Evolutionary conservation across 2,113 vertebrate species (phyloP), one percentile per base, ranked within the genome.

Genomic region (Pleuronectes platessa): DNA sequence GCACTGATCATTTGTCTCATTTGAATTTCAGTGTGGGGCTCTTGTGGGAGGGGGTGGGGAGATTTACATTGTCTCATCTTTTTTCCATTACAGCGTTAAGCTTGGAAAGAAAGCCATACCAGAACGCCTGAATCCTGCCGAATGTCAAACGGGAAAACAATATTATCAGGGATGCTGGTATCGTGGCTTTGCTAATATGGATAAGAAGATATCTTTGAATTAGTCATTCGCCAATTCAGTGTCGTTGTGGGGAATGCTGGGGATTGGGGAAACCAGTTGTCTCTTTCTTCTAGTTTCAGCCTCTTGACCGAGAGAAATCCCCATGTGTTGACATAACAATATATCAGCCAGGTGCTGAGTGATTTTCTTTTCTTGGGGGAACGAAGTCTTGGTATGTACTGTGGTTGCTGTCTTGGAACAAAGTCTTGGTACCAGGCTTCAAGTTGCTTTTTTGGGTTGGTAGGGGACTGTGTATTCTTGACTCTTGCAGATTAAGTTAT

Each of bases 361-460:
- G 96, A 94, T 96, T 97, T 98, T 97, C 96, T 97, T 98, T 98
- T 97, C 95, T 95, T 97, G 95, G 93, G 87, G 94, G 94, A 97
- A 97, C 95, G 96, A 92, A 1, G 15, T 18, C 0, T 23, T 20
- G n/a, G n/a, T 86, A 31, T 51, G 24, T 24, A 24, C 1, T 24
- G 24, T 1, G 24, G 24, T 24, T 24, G 24, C 1, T 24, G 24
- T 24, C 24, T 24, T 24, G 1, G 1, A 24, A 24, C 24, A 24
- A 2, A 24, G 2, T 24, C 24, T 24, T 24, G 24, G 24, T 24
- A 24, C 24, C 24, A 24, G 24, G 24, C 24, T 24, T 24, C 24
- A 24, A 24, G 24, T 24, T 24, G 24, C 24, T 24, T 1, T 24
- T 1, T 24, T 24, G 24, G 24, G 24, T 24, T 24, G 24, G 24